Evolutionary conservation across 1,140 invertebrate genomes (phyloP).

Genomic region (Lucilia sericata): DNA sequence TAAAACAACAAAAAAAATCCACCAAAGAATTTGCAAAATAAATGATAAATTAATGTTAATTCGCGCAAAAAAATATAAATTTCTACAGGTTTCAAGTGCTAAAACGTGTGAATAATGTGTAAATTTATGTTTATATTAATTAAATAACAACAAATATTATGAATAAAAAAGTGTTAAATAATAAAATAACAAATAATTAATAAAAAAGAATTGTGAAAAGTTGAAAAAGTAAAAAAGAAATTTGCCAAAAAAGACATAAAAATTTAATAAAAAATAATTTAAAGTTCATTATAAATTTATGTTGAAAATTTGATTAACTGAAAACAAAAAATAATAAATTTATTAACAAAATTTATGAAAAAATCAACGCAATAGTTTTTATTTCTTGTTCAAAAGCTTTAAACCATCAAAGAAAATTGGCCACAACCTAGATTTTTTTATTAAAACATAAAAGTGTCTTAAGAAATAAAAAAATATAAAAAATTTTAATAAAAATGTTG

Average conservation of each 20-base stretch:
- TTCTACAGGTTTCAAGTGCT: background rate
- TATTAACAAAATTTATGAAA: no score
- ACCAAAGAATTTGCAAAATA: background rate
- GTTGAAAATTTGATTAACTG: no score
- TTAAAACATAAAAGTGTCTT: background rate
- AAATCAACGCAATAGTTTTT: no score
- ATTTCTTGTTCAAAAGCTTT: no score
- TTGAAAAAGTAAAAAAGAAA: no score
- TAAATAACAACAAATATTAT: background rate
- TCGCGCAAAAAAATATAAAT: background rate
- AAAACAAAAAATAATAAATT: no score
- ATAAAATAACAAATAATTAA: background rate
- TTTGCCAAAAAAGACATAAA: no score
- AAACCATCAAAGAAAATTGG: no score
- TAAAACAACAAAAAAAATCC: background rate
- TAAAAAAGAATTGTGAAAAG: background rate
- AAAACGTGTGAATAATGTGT: no score
- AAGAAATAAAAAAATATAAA: background rate
- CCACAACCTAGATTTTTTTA: no score
- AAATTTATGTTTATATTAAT: background rate
- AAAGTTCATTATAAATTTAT: no score
- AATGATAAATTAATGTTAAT: background rate
- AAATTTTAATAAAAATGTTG: background rate
- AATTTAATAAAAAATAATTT: no score
- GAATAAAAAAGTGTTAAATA: background rate